Evolutionary conservation across 1,140 invertebrate genomes (phyloP).

Genomic region (Papilio xuthus): DNA sequence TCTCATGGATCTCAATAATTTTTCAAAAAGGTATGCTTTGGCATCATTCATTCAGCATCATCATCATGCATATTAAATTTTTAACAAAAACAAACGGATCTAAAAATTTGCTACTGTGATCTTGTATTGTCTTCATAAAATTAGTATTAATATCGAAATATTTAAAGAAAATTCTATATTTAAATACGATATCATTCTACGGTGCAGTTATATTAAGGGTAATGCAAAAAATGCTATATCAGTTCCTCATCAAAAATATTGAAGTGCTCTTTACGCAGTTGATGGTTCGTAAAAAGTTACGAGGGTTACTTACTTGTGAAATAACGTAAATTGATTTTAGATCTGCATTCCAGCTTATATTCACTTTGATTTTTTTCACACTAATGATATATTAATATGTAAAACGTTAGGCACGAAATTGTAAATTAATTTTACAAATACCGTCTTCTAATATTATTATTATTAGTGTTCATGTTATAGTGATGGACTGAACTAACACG

Average conservation of each 20-base stretch:
- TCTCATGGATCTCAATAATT: too few relatives aligned
- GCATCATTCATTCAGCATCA: too few relatives aligned
- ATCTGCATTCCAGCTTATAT: not conserved
- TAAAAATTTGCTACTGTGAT: too few relatives aligned
- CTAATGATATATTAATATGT: not conserved
- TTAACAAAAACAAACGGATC: too few relatives aligned
- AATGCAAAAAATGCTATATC: not conserved
- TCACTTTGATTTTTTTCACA: not conserved
- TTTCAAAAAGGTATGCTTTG: too few relatives aligned
- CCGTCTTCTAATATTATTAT: not conserved
- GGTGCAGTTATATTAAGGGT: not conserved
- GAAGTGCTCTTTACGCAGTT: slow-evolving; percentile 6
- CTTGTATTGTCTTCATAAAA: not conserved
- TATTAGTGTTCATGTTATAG: not conserved
- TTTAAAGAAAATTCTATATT: slow-evolving; percentile 4
- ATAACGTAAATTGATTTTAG: slow-evolving; percentile 11
- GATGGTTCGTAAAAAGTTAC: slow-evolving; percentile 11
- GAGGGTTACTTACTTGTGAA: slow-evolving; percentile 1
- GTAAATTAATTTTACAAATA: not conserved
- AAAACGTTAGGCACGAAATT: too few relatives aligned
- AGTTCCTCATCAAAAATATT: slow-evolving; percentile 3
- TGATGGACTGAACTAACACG: not conserved
- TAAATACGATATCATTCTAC: not conserved
- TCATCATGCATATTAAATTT: too few relatives aligned
- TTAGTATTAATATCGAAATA: not conserved